These are phyloP conservation scores for Muraenolepis orangiensis DNA, from an alignment of 2,797 vertebrate species.

Conservation along the genomic window DNA sequence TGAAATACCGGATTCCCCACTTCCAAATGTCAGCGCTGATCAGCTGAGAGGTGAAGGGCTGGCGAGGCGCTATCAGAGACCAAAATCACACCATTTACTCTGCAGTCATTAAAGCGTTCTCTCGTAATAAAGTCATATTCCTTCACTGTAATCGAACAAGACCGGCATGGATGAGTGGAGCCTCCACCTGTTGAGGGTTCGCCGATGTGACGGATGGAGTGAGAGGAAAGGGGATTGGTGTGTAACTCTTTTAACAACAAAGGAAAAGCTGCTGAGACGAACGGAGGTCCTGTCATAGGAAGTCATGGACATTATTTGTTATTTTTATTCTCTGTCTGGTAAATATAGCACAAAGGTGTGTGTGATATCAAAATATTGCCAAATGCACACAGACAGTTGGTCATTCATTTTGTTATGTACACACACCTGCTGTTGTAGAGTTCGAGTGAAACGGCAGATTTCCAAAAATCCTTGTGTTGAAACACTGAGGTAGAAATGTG, in stretches of 20 bases:
- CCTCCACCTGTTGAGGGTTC: constrained; percentile 22
- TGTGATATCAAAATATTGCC: too few species aligned
- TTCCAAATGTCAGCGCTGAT: neutral
- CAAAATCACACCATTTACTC: constrained; percentile 20
- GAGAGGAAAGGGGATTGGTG: constrained; percentile 10
- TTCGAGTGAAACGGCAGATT: too few species aligned
- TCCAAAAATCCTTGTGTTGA: too few species aligned
- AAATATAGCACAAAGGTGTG: too few species aligned
- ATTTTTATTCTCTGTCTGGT: neutral
- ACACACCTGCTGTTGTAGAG: too few species aligned
- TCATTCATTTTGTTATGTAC: too few species aligned
- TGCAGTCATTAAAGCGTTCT: constrained; percentile 20
- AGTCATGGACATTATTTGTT: neutral
- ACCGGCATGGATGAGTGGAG: constrained; percentile 8
- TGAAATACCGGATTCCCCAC: neutral
- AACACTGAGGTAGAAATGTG: neutral
- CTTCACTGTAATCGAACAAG: constrained; percentile 26
- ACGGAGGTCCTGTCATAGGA: neutral
- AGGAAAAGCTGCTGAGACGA: neutral
- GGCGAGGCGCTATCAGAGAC: neutral
- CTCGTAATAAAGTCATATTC: constrained; percentile 31
- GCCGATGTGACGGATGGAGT: constrained; percentile 26
- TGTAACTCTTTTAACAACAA: neutral
- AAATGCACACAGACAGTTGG: too few species aligned
- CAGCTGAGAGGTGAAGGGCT: neutral